phyloP scores from a whole-genome alignment of 2,797 vertebrate species.

The Psittacula derbiana region DNA sequence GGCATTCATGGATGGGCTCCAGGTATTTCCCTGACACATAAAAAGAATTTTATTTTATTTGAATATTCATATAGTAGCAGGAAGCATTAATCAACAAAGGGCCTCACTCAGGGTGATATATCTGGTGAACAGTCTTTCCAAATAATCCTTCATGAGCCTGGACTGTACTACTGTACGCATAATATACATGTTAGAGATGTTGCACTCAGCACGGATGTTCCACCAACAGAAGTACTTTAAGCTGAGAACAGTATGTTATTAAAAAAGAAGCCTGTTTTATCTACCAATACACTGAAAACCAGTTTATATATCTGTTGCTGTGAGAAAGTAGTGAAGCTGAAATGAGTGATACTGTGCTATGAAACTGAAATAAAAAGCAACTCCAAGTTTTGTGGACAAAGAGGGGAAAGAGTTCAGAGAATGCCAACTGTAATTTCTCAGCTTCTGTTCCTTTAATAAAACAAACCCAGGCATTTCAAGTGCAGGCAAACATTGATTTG shows the following conservation, averaged over 20 bases:
- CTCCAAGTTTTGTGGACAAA: background rate
- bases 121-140: constrained; percentile 13
- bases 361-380: background rate
- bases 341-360: background rate
- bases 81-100: constrained; percentile 40
- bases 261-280: background rate
- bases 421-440: background rate
- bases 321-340: background rate
- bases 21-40: constrained; percentile 33
- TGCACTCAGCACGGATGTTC: background rate
- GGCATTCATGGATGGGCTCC: constrained; percentile 6
- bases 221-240: background rate
- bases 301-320: background rate
- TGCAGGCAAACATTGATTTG: background rate
- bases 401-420: background rate
- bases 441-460: background rate
- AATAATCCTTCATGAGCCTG: background rate
- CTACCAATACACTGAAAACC: background rate
- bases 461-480: background rate
- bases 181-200: background rate
- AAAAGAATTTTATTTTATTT: constrained; percentile 32
- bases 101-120: constrained; percentile 1
- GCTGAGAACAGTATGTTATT: background rate
- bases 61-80: constrained; percentile 14
- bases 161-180: background rate